These are phyloP conservation scores for Cetoscarus ocellatus DNA, from an alignment of 2,797 vertebrate genomes.

Conservation along the genomic window DNA sequence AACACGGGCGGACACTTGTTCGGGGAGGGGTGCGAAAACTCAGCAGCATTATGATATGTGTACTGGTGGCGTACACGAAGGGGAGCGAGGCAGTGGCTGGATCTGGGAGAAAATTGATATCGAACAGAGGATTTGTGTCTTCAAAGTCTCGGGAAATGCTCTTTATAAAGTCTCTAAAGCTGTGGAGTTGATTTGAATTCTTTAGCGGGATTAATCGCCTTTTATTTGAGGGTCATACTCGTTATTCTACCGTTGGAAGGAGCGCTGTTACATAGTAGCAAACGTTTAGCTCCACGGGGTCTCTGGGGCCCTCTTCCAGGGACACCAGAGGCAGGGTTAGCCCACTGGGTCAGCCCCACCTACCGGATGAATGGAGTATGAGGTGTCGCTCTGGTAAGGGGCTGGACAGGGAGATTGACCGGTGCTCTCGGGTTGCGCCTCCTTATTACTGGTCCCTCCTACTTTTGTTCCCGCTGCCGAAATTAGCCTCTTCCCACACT, in stretches of 20 bases:
- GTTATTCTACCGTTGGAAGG: slow-evolving; percentile 64
- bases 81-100: slow-evolving; percentile 54
- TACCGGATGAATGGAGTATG: slow-evolving; percentile 75
- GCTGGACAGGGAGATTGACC: slow-evolving; percentile 70
- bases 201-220: slow-evolving; percentile 65
- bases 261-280: slow-evolving; percentile 56
- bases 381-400: slow-evolving; percentile 65
- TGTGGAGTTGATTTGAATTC: slow-evolving; percentile 74
- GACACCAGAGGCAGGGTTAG: slow-evolving; percentile 75
- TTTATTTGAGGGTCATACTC: slow-evolving; percentile 65
- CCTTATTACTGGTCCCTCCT: slow-evolving; percentile 57
- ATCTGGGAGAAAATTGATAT: slow-evolving; percentile 61
- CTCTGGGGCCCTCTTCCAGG: slow-evolving; percentile 82
- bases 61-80: slow-evolving; percentile 54
- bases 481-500: slow-evolving; percentile 38
- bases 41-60: slow-evolving; percentile 45
- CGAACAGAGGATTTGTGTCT: slow-evolving; percentile 68
- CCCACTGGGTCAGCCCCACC: slow-evolving; percentile 82
- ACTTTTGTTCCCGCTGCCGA: slow-evolving; percentile 39
- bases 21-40: slow-evolving; percentile 62
- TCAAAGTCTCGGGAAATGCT: slow-evolving; percentile 63
- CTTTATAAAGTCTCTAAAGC: slow-evolving; percentile 70
- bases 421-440: slow-evolving; percentile 44
- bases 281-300: slow-evolving; percentile 81
- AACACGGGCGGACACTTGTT: background rate